Evolutionary conservation across 2,113 vertebrate species (phyloP).

Genomic region (Reinhardtius hippoglossoides): DNA sequence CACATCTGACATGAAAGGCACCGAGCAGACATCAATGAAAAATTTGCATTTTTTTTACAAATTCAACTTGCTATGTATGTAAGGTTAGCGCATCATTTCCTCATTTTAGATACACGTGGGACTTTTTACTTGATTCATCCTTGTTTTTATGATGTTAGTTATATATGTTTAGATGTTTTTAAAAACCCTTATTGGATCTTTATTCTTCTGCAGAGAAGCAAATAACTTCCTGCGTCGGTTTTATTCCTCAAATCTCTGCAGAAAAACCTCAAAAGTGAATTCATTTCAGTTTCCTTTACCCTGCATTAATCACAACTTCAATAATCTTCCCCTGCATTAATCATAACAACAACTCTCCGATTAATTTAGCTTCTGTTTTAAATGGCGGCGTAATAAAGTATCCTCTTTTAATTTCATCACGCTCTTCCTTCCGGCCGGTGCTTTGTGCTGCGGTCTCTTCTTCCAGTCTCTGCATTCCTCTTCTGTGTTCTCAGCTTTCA

Average conservation of each 20-base stretch:
- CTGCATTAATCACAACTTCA: background rate
- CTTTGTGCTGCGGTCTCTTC: too few relatives aligned
- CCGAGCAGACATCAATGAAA: background rate
- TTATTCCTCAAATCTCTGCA: background rate
- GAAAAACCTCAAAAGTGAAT: background rate
- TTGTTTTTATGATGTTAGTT: background rate
- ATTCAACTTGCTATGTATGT: too few relatives aligned
- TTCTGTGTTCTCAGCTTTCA: background rate
- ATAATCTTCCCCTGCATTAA: background rate
- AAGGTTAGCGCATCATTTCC: too few relatives aligned
- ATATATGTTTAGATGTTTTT: background rate
- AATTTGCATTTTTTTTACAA: too few relatives aligned
- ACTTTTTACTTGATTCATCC: too few relatives aligned
- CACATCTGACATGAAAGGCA: background rate
- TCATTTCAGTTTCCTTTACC: background rate
- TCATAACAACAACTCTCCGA: background rate
- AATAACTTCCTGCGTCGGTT: background rate
- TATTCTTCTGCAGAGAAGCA: background rate
- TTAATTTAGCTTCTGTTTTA: background rate
- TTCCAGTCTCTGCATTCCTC: background rate
- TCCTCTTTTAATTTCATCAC: background rate
- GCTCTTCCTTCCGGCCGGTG: background rate
- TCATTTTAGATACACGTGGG: too few relatives aligned
- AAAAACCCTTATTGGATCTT: background rate
- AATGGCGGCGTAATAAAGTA: background rate